These are phyloP conservation scores for Tryphoninae sp. DNA, from an alignment of 2,888 invertebrate genomes.

Conservation along the genomic window DNA sequence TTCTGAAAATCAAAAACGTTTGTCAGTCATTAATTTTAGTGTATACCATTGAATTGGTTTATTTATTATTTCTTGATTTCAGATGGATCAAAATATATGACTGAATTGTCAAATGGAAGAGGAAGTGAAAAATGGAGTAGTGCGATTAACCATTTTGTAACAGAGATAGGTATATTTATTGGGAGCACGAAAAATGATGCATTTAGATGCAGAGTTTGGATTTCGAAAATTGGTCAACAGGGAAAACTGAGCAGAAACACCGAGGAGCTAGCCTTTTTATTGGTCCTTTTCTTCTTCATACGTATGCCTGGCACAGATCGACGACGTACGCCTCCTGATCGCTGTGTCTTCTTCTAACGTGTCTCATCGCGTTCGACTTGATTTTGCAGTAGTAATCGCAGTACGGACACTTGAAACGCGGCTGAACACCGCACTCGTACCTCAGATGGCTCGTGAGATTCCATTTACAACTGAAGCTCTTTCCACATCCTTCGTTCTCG, in stretches of 20 bases:
- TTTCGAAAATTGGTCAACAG: background rate
- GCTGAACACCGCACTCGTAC: constrained; percentile 77
- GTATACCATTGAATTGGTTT: background rate
- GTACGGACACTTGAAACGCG: constrained; percentile 78
- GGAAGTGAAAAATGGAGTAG: background rate
- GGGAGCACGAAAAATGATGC: background rate
- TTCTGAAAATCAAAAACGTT: constrained; percentile 31
- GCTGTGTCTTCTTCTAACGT: constrained; percentile 72
- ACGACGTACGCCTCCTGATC: constrained; percentile 69
- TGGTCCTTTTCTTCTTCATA: background rate
- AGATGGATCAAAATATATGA: background rate
- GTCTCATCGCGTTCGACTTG: constrained; percentile 73
- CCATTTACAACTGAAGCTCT: constrained; percentile 70
- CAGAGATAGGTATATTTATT: background rate
- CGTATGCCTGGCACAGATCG: constrained; percentile 56
- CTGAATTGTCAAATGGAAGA: background rate
- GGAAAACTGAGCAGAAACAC: background rate
- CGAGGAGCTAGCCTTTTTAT: background rate
- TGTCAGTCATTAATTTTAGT: background rate
- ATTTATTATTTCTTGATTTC: background rate
- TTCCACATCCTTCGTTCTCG: constrained; percentile 49
- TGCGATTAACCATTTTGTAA: background rate
- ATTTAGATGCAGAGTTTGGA: background rate
- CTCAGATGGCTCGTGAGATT: constrained; percentile 76
- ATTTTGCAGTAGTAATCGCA: constrained; percentile 69